Percentiles rank a stretch among this genome's conserved stretches.
Conservation (phyloP, 1,140 invertebrate species). For the Medauroidea extradentata region DNA sequence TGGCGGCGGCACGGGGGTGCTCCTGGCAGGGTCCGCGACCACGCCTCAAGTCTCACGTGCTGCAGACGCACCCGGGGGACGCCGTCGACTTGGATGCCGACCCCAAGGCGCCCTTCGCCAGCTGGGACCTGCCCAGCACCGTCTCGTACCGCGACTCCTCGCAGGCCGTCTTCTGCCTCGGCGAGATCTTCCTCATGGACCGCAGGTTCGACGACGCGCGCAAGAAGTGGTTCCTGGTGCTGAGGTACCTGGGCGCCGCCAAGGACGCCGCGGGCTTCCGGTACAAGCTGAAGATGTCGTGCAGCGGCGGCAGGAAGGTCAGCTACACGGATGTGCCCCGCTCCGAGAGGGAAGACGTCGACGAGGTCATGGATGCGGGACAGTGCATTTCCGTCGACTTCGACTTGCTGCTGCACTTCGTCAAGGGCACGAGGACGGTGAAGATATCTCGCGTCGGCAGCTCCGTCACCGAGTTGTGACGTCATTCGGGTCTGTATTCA, state of each 20-base stretch:
- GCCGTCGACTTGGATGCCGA: neutral
- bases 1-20: too few species aligned
- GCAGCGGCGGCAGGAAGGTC: neutral
- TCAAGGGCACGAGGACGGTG: neutral
- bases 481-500: too few species aligned
- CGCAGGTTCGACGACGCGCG: slow-evolving; percentile 2
- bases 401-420: slow-evolving; percentile 5
- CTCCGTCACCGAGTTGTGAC: too few species aligned
- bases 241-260: neutral
- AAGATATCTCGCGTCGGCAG: too few species aligned
- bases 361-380: neutral
- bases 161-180: neutral
- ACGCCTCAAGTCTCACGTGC: slow-evolving; percentile 30
- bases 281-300: neutral
- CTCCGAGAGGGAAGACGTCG: neutral
- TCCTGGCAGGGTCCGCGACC: too few species aligned
- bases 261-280: neutral
- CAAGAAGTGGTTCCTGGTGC: neutral
- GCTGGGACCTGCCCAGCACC: slow-evolving; percentile 3
- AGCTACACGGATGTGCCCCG: neutral
- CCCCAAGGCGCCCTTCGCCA: neutral
- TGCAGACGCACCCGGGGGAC: slow-evolving; percentile 23
- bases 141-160: neutral
- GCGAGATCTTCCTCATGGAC: neutral
- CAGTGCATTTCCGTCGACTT: neutral